phyloP scores from a whole-genome alignment of 2,113 vertebrate genomes.

The Microtus montanus region DNA sequence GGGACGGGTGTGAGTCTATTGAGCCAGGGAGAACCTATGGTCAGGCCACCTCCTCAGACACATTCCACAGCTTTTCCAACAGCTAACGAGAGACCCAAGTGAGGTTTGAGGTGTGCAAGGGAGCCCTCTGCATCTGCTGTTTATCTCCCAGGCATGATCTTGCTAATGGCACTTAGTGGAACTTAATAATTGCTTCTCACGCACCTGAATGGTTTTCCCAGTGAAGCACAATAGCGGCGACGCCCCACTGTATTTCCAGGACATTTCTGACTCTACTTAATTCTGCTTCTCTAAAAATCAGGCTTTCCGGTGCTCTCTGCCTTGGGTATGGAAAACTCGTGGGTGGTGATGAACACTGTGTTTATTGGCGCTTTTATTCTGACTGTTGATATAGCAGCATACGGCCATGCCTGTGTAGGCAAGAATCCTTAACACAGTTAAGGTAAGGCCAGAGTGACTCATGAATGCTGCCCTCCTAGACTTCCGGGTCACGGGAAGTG shows the following conservation, averaged over 20 bases:
- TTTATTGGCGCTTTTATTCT: constrained; percentile 34
- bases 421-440: constrained; percentile 15
- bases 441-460: neutral
- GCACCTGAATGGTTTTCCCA: neutral
- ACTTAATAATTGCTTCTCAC: no score
- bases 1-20: no score
- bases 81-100: no score
- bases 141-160: no score
- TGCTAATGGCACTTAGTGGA: no score
- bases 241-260: neutral
- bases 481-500: neutral
- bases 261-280: neutral
- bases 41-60: no score
- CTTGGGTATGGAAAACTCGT: neutral
- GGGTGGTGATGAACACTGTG: neutral
- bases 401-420: neutral
- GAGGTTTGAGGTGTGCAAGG: no score
- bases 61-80: no score
- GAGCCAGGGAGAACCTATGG: no score
- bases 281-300: neutral
- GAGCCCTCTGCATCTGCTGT: no score
- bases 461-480: neutral
- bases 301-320: neutral
- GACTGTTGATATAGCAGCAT: constrained; percentile 29
- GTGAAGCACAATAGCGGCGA: neutral